phyloP scores from a whole-genome alignment of 2,888 invertebrate genomes.

The Pteria penguin region DNA sequence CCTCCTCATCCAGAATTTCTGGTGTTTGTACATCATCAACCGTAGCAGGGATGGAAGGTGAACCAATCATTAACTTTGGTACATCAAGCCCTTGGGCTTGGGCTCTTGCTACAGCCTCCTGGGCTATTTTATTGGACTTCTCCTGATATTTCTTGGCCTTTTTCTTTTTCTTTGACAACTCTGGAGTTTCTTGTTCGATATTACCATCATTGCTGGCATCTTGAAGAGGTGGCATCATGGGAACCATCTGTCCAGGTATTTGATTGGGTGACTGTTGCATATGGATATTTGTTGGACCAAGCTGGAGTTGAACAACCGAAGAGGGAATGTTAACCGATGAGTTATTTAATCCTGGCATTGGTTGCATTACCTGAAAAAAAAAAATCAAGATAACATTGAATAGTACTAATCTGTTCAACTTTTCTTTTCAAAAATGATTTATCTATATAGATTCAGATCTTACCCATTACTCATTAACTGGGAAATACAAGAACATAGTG shows the following conservation, averaged over 20 bases:
- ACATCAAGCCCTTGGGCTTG: slow-evolving; percentile 60
- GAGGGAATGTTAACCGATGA: slow-evolving; percentile 29
- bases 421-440: too few relatives aligned
- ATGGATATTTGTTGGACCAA: slow-evolving; percentile 13
- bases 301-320: slow-evolving; percentile 36
- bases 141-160: slow-evolving; percentile 57
- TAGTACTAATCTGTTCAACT: too few relatives aligned
- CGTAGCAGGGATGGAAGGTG: slow-evolving; percentile 57
- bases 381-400: too few relatives aligned
- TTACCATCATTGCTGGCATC: slow-evolving; percentile 11
- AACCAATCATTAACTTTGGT: slow-evolving; percentile 42
- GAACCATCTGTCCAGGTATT: slow-evolving; percentile 1
- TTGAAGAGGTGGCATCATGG: slow-evolving; percentile 15
- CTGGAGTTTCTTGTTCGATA: slow-evolving; percentile 5
- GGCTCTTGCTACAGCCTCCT: slow-evolving; percentile 72
- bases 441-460: too few relatives aligned
- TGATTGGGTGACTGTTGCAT: slow-evolving; percentile 11
- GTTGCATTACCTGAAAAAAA: not conserved
- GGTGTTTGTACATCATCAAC: slow-evolving; percentile 63
- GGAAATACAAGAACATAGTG: too few relatives aligned
- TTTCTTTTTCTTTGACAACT: slow-evolving; percentile 25
- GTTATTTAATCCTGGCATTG: not conserved
- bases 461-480: too few relatives aligned
- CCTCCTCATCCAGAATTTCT: slow-evolving; percentile 48
- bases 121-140: slow-evolving; percentile 70